These are phyloP conservation scores for Lithophane socia DNA, from an alignment of 2,888 invertebrate species.

Conservation along the genomic window DNA sequence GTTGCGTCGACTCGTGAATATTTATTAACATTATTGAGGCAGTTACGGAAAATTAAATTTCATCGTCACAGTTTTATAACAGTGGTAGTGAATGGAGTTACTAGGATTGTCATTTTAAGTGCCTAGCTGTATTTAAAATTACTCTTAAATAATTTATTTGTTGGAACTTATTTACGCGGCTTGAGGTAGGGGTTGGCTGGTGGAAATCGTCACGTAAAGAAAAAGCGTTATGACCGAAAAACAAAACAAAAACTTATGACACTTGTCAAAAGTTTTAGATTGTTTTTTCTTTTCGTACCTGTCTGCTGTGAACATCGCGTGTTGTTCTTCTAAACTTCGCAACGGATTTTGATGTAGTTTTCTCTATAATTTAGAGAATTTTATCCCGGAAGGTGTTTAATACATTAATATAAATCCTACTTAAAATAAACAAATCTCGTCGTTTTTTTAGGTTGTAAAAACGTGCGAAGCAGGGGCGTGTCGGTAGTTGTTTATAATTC, in stretches of 20 bases:
- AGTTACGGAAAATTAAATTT: constrained; percentile 59
- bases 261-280: too few species aligned
- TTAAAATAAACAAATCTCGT: not conserved
- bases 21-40: constrained; percentile 67
- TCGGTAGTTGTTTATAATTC: not conserved
- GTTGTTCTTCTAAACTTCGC: not conserved
- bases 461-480: not conserved
- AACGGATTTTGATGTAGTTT: not conserved
- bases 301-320: not conserved
- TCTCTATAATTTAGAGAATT: not conserved
- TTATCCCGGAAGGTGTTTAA: too few species aligned
- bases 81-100: constrained; percentile 28
- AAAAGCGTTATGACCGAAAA: too few species aligned
- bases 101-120: constrained; percentile 5
- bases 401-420: not conserved
- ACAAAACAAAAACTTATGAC: too few species aligned
- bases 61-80: constrained; percentile 37
- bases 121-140: not conserved
- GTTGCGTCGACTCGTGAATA: constrained; percentile 63
- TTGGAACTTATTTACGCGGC: too few species aligned
- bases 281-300: not conserved
- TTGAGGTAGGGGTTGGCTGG: too few species aligned
- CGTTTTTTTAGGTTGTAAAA: not conserved
- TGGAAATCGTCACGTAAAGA: too few species aligned
- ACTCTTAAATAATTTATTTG: not conserved